These are phyloP conservation scores for Cataglyphis albicans DNA, from an alignment of 2,888 invertebrate genomes.

Conservation along the genomic window DNA sequence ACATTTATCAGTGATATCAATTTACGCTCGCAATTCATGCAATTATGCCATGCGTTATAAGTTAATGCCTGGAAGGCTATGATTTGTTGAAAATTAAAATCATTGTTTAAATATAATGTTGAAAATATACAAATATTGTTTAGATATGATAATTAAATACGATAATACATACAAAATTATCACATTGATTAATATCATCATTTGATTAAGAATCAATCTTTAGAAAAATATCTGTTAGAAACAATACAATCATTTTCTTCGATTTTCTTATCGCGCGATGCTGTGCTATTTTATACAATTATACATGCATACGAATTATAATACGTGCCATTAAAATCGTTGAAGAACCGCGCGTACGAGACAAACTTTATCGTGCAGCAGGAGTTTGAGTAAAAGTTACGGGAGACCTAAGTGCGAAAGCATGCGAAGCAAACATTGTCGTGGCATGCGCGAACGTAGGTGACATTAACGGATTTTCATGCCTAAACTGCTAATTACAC, in stretches of 20 bases:
- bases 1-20: background rate
- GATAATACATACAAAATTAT: background rate
- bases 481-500: conserved; percentile 28
- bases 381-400: background rate
- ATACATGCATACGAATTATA: background rate
- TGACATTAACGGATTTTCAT: conserved; percentile 25
- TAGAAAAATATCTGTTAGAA: background rate
- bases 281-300: background rate
- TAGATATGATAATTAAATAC: background rate
- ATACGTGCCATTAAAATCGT: background rate
- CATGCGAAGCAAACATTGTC: conserved; percentile 9
- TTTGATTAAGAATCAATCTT: background rate
- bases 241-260: background rate
- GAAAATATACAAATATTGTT: background rate
- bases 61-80: background rate
- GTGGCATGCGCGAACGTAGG: background rate
- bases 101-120: background rate
- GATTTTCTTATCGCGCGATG: background rate
- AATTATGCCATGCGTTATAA: background rate
- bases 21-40: conserved; percentile 1
- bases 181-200: background rate
- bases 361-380: background rate
- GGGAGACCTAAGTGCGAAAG: background rate
- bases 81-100: background rate
- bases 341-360: background rate